Evolutionary conservation across 2,888 invertebrate genomes (phyloP).

Genomic region (Xestobium rufovillosum): DNA sequence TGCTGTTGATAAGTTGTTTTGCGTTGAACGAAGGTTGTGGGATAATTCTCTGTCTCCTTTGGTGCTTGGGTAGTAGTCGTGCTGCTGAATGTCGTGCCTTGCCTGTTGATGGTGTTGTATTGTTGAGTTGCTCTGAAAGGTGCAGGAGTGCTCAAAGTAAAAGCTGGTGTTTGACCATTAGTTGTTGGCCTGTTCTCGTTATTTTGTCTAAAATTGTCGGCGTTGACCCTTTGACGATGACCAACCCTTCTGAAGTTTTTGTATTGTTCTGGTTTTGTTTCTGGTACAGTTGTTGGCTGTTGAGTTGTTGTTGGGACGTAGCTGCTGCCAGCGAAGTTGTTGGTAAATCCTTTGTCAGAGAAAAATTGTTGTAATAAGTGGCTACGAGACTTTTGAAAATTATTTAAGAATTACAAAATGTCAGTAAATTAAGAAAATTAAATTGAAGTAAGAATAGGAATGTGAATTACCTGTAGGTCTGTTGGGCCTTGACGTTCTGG

Average conservation of each 20-base stretch:
- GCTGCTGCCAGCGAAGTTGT: slow-evolving; percentile 45
- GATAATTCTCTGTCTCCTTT: slow-evolving; percentile 33
- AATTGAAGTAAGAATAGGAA: no score
- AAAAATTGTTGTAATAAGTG: no score
- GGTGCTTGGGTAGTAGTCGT: slow-evolving; percentile 24
- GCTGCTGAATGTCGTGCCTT: slow-evolving; percentile 13
- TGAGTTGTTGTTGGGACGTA: slow-evolving; percentile 45
- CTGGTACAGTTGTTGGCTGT: slow-evolving; percentile 34
- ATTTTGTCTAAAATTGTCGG: slow-evolving; percentile 32
- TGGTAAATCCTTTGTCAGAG: no score
- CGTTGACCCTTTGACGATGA: slow-evolving; percentile 28
- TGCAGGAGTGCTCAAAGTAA: slow-evolving; percentile 39
- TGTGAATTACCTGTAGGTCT: slow-evolving; percentile 37
- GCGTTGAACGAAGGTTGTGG: slow-evolving; percentile 22
- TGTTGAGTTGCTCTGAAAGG: slow-evolving; percentile 39
- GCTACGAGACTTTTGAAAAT: no score
- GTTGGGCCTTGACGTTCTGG: slow-evolving; percentile 34
- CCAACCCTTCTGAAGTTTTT: slow-evolving; percentile 18
- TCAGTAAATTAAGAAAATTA: no score
- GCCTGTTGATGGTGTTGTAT: slow-evolving; percentile 17
- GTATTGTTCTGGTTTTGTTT: slow-evolving; percentile 25
- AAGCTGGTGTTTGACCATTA: slow-evolving; percentile 23
- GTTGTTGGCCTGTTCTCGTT: slow-evolving; percentile 23
- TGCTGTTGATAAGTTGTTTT: slow-evolving; percentile 4
- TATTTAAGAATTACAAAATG: no score